phyloP scores from a whole-genome alignment of 2,888 invertebrate genomes.

The Drosophila cognata region DNA sequence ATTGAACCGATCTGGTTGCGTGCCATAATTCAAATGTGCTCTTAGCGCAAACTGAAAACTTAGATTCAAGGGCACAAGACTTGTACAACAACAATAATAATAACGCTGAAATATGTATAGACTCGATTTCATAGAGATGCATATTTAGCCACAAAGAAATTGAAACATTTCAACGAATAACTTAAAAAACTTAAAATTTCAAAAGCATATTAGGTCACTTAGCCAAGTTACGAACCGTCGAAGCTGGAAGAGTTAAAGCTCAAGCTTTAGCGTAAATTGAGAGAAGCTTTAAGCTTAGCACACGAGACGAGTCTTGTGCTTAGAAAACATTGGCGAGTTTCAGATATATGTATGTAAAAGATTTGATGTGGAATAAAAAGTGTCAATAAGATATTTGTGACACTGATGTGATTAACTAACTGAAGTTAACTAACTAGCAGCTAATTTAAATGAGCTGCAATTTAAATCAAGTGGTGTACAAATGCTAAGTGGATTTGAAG shows the following conservation, averaged over 20 bases:
- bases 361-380: background rate
- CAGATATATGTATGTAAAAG: background rate
- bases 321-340: background rate
- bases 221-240: conserved; percentile 14
- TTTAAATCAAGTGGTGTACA: background rate
- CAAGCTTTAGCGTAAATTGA: background rate
- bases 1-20: conserved; percentile 64
- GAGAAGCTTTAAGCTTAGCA: conserved; percentile 4
- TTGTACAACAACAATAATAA: conserved; percentile 20
- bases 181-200: background rate
- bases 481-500: background rate
- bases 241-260: background rate
- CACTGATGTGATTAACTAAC: background rate
- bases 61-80: conserved; percentile 39
- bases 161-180: background rate
- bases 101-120: background rate
- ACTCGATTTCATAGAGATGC: conserved; percentile 13
- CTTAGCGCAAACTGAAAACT: conserved; percentile 8
- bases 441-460: background rate
- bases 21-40: conserved; percentile 35
- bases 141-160: conserved; percentile 25
- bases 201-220: background rate
- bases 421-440: background rate
- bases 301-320: background rate
- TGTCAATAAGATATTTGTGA: background rate